Evolutionary conservation across 2,888 invertebrate species (phyloP).

Genomic region (Ichneumoninae sp.): DNA sequence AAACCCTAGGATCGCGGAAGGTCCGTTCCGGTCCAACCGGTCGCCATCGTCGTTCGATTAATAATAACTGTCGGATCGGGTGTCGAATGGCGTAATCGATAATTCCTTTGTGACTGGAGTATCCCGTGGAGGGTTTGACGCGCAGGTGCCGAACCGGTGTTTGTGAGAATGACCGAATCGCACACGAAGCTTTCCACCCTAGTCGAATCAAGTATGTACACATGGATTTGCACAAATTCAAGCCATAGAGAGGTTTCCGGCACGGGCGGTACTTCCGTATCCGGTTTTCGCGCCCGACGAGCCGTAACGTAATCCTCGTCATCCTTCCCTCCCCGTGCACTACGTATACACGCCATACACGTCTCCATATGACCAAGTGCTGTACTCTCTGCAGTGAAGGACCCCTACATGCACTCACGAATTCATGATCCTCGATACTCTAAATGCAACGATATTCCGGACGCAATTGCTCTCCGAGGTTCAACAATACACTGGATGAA

Average conservation of each 20-base stretch:
- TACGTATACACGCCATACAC: neutral
- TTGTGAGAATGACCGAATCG: constrained; percentile 1
- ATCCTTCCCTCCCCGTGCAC: constrained; percentile 24
- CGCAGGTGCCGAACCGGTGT: neutral
- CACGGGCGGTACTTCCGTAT: constrained; percentile 65
- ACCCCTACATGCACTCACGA: constrained; percentile 4
- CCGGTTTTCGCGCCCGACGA: constrained; percentile 67
- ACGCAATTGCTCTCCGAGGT: constrained; percentile 14
- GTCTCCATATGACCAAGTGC: constrained; percentile 1
- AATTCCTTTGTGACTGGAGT: constrained; percentile 25
- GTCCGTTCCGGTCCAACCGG: neutral
- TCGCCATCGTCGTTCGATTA: constrained; percentile 31
- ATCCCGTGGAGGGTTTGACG: neutral
- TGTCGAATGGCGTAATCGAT: constrained; percentile 25
- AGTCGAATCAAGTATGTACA: constrained; percentile 43
- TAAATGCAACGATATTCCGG: constrained; percentile 38
- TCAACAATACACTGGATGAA: neutral
- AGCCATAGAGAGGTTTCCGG: constrained; percentile 24
- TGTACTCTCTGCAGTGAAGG: neutral
- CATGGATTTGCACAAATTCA: constrained; percentile 49
- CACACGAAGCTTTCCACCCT: constrained; percentile 6
- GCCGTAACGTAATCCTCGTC: constrained; percentile 68
- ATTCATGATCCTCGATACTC: constrained; percentile 40
- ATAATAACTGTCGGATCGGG: constrained; percentile 37
- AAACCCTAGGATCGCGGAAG: neutral